Evolutionary conservation across 1,140 invertebrate genomes (phyloP).

Genomic region (Coenobita brevimanus): DNA sequence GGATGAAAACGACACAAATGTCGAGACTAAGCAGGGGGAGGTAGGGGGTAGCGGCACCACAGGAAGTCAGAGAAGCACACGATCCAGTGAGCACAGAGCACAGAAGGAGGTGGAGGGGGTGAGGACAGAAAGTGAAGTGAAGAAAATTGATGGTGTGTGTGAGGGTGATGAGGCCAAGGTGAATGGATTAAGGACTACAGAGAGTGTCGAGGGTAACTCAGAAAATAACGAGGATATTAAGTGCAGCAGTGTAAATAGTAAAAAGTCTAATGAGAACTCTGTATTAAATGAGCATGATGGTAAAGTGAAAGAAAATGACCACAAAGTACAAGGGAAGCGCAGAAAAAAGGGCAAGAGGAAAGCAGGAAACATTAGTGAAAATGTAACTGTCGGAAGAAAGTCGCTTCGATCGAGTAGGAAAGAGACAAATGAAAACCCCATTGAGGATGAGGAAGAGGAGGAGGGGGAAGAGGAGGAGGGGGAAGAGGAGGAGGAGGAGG

Average conservation of each 20-base stretch:
- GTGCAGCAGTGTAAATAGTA: conserved; percentile 48
- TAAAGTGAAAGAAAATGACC: background rate
- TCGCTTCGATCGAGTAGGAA: background rate
- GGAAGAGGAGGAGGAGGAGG: background rate
- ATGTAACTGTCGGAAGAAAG: background rate
- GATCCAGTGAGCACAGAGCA: conserved; percentile 20
- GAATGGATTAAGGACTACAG: conserved; percentile 57
- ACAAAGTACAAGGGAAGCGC: background rate
- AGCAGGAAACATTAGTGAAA: background rate
- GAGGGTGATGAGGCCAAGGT: conserved; percentile 58
- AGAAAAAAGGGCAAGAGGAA: background rate
- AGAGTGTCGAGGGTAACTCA: conserved; percentile 26
- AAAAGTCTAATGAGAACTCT: conserved; percentile 30
- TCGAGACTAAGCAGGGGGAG: conserved; percentile 66
- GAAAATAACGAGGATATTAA: conserved; percentile 15
- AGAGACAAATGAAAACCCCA: background rate
- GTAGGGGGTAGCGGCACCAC: conserved; percentile 40
- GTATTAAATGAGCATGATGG: conserved; percentile 15
- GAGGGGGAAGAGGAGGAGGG: background rate
- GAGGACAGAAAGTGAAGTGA: conserved; percentile 37
- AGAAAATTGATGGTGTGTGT: conserved; percentile 43
- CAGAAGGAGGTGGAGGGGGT: conserved; percentile 41
- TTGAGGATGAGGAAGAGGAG: background rate
- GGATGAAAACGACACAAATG: conserved; percentile 45
- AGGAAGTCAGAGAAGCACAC: conserved; percentile 33